A percentile compares a stretch with the other conserved stretches of the same genome.
Conservation (phyloP, 2,113 vertebrate genomes). For the Tetraodon nigroviridis region DNA sequence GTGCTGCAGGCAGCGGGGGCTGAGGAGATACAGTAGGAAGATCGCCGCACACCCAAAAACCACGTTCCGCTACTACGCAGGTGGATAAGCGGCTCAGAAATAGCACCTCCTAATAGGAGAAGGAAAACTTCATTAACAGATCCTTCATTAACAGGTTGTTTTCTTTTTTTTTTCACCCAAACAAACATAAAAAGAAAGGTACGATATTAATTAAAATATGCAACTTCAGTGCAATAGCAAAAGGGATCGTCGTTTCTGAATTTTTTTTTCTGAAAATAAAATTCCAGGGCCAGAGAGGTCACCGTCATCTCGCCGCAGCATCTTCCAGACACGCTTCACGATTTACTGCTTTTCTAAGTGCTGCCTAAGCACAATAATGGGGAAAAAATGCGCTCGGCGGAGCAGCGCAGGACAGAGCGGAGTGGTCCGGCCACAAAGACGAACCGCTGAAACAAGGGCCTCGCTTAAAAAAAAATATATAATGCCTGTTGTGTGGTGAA, state of each 20-base stretch:
- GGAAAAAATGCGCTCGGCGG: constrained; percentile 3
- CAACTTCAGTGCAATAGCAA: background rate
- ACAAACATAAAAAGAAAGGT: background rate
- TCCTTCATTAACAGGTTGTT: background rate
- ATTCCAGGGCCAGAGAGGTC: constrained; percentile 36
- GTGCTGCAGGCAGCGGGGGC: constrained; percentile 57
- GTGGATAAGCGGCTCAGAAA: background rate
- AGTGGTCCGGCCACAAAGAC: constrained; percentile 30
- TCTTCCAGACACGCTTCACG: constrained; percentile 33
- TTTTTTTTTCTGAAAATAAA: constrained; percentile 8
- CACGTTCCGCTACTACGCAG: background rate
- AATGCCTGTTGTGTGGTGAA: constrained; percentile 34
- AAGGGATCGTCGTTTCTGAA: background rate
- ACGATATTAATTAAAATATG: background rate
- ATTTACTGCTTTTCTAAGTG: constrained; percentile 34
- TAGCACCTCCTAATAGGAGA: constrained; percentile 4
- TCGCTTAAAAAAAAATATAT: constrained; percentile 4
- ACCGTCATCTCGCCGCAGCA: constrained; percentile 31
- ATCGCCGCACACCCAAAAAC: constrained; percentile 33
- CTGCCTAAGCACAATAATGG: constrained; percentile 38
- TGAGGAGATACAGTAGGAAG: constrained; percentile 42
- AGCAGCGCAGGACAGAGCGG: constrained; percentile 9
- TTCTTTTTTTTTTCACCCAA: background rate
- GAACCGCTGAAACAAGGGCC: constrained; percentile 52
- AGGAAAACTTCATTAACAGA: constrained; percentile 12